Percentiles rank a stretch among this genome's conserved stretches.
Conservation (phyloP, 92 coral and sea anemone genomes). For the Scolanthus callimorphus region DNA sequence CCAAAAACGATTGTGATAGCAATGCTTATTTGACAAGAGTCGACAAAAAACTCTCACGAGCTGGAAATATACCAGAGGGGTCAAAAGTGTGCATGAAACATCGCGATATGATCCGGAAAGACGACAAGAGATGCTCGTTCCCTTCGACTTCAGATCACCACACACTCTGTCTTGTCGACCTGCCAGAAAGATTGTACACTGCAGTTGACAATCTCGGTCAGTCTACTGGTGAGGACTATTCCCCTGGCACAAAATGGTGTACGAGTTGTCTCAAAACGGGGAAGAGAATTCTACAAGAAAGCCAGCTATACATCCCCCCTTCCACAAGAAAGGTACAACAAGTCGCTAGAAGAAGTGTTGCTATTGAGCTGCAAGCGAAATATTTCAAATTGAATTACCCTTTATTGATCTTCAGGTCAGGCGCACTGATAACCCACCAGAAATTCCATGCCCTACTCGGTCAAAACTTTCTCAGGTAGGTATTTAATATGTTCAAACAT, state of each 20-base stretch:
- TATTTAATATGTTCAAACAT: neutral
- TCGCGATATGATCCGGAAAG: slow-evolving; percentile 15
- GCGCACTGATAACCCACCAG: neutral
- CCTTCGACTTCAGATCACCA: neutral
- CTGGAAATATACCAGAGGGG: slow-evolving; percentile 1
- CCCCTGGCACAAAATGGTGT: slow-evolving; percentile 18
- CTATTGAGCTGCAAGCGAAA: no score
- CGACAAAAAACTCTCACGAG: neutral
- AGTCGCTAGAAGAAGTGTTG: no score
- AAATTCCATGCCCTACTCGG: neutral
- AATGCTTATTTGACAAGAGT: no score
- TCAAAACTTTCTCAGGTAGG: slow-evolving; percentile 5
- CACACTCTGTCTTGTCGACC: neutral
- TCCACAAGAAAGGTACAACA: slow-evolving; percentile 2
- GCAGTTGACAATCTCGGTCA: slow-evolving; percentile 6
- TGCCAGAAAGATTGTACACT: slow-evolving; percentile 11
- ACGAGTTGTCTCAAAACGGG: slow-evolving; percentile 7
- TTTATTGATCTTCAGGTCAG: neutral
- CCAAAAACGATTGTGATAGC: neutral
- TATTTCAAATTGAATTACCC: no score
- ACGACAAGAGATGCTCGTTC: slow-evolving; percentile 24
- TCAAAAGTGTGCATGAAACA: slow-evolving; percentile 8
- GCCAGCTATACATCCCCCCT: neutral
- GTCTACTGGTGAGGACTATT: neutral
- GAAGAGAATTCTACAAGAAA: neutral